Evolutionary conservation across 2,797 vertebrate species (phyloP).

Genomic region (Alauda arvensis): DNA sequence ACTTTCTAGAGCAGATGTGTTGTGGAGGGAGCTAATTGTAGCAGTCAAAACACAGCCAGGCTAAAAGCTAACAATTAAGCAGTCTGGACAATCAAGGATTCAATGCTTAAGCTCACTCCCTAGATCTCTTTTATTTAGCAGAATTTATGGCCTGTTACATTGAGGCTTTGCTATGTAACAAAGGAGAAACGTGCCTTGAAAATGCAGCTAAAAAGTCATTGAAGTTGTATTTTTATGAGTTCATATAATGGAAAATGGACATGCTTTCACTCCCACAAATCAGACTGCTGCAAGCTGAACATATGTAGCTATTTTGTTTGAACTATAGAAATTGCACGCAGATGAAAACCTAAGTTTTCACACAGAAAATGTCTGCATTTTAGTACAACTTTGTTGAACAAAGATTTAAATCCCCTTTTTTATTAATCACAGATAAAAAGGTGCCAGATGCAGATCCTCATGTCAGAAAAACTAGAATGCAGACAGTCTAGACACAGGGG

Average conservation of each 20-base stretch:
- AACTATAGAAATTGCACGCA: neutral
- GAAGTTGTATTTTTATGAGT: constrained; percentile 37
- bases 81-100: constrained; percentile 37
- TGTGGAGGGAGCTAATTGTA: constrained; percentile 43
- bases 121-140: constrained; percentile 43
- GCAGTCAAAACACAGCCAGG: constrained; percentile 41
- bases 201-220: constrained; percentile 38
- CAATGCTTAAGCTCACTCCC: constrained; percentile 29
- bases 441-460: neutral
- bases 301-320: neutral
- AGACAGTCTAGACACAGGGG: neutral
- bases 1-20: constrained; percentile 49
- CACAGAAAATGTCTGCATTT: neutral
- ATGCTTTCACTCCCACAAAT: constrained; percentile 18
- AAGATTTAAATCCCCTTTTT: neutral
- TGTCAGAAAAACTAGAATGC: neutral
- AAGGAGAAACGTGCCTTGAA: constrained; percentile 34
- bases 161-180: constrained; percentile 32
- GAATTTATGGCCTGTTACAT: constrained; percentile 48
- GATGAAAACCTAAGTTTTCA: neutral
- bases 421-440: neutral
- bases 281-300: constrained; percentile 5
- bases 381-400: neutral
- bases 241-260: neutral
- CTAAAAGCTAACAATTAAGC: constrained; percentile 55